Conservation (phyloP, 2,797 vertebrate species). For the Rallus crepitans region DNA sequence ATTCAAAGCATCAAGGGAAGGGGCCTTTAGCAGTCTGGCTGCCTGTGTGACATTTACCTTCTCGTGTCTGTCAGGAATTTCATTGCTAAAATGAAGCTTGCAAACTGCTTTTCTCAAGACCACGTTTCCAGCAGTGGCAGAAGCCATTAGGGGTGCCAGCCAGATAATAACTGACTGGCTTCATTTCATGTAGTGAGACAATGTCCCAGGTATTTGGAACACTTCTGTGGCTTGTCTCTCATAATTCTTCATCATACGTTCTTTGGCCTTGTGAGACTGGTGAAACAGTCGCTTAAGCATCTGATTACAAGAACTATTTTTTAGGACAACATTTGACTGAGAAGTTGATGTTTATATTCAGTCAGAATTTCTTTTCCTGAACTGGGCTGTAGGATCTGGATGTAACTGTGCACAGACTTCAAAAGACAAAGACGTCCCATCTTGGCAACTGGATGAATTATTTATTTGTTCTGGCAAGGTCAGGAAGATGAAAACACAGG, state of each 20-base stretch:
- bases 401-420: background rate
- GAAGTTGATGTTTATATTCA: background rate
- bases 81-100: background rate
- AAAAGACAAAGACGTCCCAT: background rate
- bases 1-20: background rate
- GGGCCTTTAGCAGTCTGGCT: background rate
- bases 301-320: background rate
- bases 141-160: background rate
- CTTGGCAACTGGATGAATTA: background rate
- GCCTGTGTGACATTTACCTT: background rate
- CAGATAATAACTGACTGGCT: background rate
- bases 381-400: background rate
- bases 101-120: background rate
- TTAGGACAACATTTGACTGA: background rate
- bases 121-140: background rate
- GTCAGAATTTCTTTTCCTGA: background rate
- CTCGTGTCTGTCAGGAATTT: background rate
- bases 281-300: background rate
- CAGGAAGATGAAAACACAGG: background rate
- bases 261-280: background rate
- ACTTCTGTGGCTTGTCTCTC: background rate
- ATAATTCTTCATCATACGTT: background rate
- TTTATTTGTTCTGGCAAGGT: background rate
- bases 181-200: background rate
- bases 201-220: background rate